Percentiles rank a stretch among this genome's conserved stretches.
Evolutionary conservation across 1,140 invertebrate genomes (phyloP).

Genomic region (Drosophila rufa): DNA sequence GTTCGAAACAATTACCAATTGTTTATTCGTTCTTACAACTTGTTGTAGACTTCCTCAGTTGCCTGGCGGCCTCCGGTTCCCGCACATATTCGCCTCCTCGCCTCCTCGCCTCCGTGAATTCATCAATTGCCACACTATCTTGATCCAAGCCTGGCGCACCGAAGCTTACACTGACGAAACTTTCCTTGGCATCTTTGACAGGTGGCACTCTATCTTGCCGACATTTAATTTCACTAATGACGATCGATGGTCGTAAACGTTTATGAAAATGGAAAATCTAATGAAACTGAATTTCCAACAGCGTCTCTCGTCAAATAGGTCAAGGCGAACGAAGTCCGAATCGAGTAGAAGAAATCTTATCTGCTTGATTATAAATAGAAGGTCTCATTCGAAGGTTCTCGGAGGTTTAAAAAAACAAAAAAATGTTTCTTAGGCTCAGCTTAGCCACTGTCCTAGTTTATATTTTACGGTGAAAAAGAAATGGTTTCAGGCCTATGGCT

Average conservation of each 20-base stretch:
- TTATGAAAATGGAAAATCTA: slow-evolving; percentile 61
- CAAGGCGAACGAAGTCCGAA: background rate
- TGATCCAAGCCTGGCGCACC: slow-evolving; percentile 42
- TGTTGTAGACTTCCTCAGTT: slow-evolving; percentile 51
- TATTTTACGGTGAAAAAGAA: slow-evolving; percentile 1
- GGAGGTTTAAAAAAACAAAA: no score
- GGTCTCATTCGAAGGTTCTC: no score
- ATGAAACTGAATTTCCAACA: slow-evolving; percentile 16
- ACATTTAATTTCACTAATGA: slow-evolving; percentile 64
- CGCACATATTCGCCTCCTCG: background rate
- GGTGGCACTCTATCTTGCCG: slow-evolving; percentile 39
- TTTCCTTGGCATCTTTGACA: slow-evolving; percentile 54
- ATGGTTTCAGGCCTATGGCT: slow-evolving; percentile 7
- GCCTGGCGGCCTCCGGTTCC: slow-evolving; percentile 7
- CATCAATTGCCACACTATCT: slow-evolving; percentile 75
- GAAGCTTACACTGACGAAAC: slow-evolving; percentile 39
- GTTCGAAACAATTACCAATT: slow-evolving; percentile 78
- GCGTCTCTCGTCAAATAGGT: background rate
- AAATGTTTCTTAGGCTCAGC: background rate
- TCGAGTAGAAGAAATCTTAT: background rate
- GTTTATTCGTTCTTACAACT: slow-evolving; percentile 73
- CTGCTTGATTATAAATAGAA: no score
- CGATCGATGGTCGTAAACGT: slow-evolving; percentile 50
- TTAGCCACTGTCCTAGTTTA: background rate
- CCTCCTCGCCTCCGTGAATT: slow-evolving; percentile 49